Conservation (phyloP, 2,888 invertebrate genomes). For the Heliconius ismenius region DNA sequence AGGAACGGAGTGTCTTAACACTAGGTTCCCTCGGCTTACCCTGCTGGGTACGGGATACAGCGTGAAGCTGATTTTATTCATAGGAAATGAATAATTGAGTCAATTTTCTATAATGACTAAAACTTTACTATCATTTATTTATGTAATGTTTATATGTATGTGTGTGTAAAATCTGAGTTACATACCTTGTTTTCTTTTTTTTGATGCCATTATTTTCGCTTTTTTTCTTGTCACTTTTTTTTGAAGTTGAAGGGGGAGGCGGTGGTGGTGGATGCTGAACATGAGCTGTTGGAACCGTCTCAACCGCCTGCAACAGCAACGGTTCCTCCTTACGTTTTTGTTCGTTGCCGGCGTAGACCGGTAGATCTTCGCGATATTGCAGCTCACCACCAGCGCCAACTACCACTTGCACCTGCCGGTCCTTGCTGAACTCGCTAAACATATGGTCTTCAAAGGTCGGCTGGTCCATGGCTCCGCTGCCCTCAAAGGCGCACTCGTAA, state of each 20-base stretch:
- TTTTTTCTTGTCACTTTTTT: conserved; percentile 90
- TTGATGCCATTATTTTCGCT: conserved; percentile 92
- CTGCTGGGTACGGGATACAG: too few relatives aligned
- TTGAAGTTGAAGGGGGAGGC: conserved; percentile 77
- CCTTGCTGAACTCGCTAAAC: conserved; percentile 88
- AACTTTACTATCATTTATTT: background rate
- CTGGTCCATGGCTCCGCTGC: conserved; percentile 83
- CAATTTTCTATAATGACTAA: background rate
- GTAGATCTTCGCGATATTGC: conserved; percentile 77
- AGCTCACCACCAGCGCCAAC: conserved; percentile 78
- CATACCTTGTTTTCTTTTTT: conserved; percentile 94
- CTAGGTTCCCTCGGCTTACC: too few relatives aligned
- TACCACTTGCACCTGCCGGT: conserved; percentile 73
- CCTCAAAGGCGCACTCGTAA: conserved; percentile 75
- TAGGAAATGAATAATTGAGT: background rate
- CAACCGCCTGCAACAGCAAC: conserved; percentile 67
- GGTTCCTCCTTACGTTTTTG: conserved; percentile 75
- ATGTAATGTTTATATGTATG: background rate
- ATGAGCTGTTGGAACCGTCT: conserved; percentile 60
- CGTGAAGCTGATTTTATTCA: too few relatives aligned
- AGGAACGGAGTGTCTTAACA: too few relatives aligned
- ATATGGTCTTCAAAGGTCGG: conserved; percentile 89
- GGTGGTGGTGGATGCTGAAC: conserved; percentile 64
- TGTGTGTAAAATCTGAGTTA: background rate
- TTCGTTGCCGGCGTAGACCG: conserved; percentile 59